A percentile compares a stretch with the other conserved stretches of the same genome.
Conservation (phyloP, 2,888 invertebrate genomes). For the Phyto melanocephala region DNA sequence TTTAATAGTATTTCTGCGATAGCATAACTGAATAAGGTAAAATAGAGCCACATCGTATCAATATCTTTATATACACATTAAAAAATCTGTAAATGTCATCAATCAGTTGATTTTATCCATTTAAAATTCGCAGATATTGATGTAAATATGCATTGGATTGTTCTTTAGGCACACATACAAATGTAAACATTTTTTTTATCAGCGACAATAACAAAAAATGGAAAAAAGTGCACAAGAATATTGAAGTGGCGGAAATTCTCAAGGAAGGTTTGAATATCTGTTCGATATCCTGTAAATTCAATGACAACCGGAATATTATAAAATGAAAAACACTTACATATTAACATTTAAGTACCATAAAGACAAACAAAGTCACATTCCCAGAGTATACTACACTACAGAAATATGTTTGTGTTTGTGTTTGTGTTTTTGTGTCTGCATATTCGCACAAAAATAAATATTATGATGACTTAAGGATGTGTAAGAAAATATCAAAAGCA, state of each 20-base stretch:
- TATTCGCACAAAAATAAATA: conserved; percentile 25
- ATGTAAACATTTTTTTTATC: not conserved
- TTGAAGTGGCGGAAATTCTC: conserved; percentile 55
- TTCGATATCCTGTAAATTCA: conserved; percentile 59
- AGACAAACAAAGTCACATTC: conserved; percentile 59
- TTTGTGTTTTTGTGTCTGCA: conserved; percentile 6
- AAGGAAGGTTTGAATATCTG: conserved; percentile 52
- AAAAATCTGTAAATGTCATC: conserved; percentile 41
- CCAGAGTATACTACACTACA: conserved; percentile 15
- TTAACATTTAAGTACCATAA: conserved; percentile 52
- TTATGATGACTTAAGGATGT: conserved; percentile 46
- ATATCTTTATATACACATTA: conserved; percentile 19
- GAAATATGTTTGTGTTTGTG: not conserved
- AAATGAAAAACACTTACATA: conserved; percentile 61
- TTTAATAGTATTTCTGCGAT: conserved; percentile 28
- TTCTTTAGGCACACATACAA: too few species aligned
- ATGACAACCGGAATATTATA: conserved; percentile 60
- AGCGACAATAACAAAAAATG: not conserved
- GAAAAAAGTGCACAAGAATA: not conserved
- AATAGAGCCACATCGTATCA: not conserved
- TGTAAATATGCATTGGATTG: conserved; percentile 4
- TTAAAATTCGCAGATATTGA: not conserved
- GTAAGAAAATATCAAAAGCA: not conserved
- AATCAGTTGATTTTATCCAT: conserved; percentile 47
- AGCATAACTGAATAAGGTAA: too few species aligned